Conservation (phyloP, 2,113 vertebrate species). For the Mustela lutreola region DNA sequence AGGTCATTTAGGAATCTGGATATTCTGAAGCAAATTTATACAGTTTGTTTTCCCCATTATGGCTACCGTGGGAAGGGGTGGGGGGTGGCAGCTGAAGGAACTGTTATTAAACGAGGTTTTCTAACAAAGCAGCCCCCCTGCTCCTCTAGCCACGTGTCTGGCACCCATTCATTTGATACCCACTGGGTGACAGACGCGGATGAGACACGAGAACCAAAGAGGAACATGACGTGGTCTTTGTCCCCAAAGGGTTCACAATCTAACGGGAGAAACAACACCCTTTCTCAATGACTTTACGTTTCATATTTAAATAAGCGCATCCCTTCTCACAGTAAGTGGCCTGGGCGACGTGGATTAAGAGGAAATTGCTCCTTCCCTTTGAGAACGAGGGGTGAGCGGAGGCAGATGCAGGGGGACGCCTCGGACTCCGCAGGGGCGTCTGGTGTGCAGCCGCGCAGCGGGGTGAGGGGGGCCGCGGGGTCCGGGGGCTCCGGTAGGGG, state of each 20-base stretch:
- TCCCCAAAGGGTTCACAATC: background rate
- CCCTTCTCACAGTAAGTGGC: constrained; percentile 5
- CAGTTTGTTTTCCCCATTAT: background rate
- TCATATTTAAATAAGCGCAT: background rate
- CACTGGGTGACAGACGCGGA: background rate
- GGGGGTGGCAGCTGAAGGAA: background rate
- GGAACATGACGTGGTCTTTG: background rate
- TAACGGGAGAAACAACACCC: background rate
- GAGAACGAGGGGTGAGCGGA: background rate
- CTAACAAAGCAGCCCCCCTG: background rate
- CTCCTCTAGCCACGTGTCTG: background rate
- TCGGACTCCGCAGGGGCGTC: constrained; percentile 4
- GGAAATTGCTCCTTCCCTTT: background rate
- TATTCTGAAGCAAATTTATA: background rate
- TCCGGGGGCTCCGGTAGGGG: background rate
- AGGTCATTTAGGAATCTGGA: background rate
- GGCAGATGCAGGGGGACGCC: background rate
- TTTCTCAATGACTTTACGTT: background rate
- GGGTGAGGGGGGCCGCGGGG: background rate
- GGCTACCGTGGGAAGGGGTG: background rate
- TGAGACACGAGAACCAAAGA: background rate
- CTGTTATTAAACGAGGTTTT: background rate
- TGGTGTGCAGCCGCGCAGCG: background rate
- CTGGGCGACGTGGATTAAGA: background rate
- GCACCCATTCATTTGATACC: background rate